Base-by-base conservation (phyloP, 2,113 vertebrate species). In the Chionodraco myersi region DNA sequence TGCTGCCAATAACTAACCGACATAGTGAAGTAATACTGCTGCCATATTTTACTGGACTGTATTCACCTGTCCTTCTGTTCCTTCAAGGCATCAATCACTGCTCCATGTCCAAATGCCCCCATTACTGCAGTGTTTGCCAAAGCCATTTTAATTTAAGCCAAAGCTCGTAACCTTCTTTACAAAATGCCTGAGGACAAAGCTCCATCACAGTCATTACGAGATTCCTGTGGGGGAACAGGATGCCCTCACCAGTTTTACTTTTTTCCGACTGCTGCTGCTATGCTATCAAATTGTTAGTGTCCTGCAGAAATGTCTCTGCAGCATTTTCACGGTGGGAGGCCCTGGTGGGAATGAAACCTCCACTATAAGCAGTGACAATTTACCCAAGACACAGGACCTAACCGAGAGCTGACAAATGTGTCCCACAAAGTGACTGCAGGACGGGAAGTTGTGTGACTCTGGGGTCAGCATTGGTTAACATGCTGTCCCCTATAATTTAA, bases 261-360 rank as follows among this genome's bases (percentile, higher is more conserved):
- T 53, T 59, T 57, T 47, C 6, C 49, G 14, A 4, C 3, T 63
- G 41, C 60, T 66, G 44, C 77, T 73, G 54, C 49, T 6, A 23
- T 74, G 23, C 26, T 61, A 36, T 67, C 52, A 83, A 75, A 83
- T 44, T 65, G 62, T 66, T 67, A 30, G 23, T 52, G 48, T 70
- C 65, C 76, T 77, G 61, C 41, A 84, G 73, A 80, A 72, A 79
- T 82, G 13, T 74, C 53, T 76, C 52, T 70, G 73, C 60, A 23
- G 77, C 34, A 62, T 77, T 86, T 77, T 72, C 77, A 54, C 65
- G n/a, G 23, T 72, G 36, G 72, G 66, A 62, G 48, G 76, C 56
- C 56, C 56, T 10, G 47, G 36, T 68, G 58, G 59, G 52, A 79
- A 53, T 65, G 21, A 76, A 84, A 67, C 16, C 36, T 23, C 14